A percentile compares a stretch with the other conserved stretches of the same genome.
phyloP scores from a whole-genome alignment of 2,797 vertebrate genomes.

The Leptoclinus maculatus region DNA sequence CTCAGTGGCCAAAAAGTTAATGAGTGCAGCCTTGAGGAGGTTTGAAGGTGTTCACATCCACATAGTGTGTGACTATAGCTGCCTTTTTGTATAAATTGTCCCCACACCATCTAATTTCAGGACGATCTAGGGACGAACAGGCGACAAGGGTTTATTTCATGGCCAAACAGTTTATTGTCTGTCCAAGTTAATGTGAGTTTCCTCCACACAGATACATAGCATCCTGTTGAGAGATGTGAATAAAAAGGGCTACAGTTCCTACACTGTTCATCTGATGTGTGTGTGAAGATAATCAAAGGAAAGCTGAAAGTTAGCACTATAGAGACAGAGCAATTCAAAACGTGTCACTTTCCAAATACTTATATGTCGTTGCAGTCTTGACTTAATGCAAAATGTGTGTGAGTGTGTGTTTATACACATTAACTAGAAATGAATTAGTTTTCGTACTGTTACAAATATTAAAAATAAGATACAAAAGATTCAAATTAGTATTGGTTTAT shows the following conservation, averaged over 20 bases:
- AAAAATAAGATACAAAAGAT: not conserved
- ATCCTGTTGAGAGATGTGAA: not conserved
- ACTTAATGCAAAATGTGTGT: not conserved
- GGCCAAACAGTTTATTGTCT: not conserved
- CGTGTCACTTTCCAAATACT: not conserved
- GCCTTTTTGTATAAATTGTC: not conserved
- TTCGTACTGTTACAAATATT: not conserved
- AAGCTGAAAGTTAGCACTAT: not conserved
- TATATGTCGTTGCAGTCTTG: not conserved
- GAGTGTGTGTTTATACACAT: not conserved
- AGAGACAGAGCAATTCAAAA: conserved; percentile 8
- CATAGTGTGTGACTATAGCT: too few relatives aligned
- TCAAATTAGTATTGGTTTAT: not conserved
- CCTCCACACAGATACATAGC: not conserved
- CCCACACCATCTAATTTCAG: not conserved
- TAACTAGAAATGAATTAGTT: too few relatives aligned
- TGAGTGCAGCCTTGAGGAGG: not conserved
- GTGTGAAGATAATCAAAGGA: not conserved
- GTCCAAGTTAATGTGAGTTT: not conserved
- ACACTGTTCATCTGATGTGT: not conserved
- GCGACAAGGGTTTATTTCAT: not conserved
- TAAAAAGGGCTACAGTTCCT: not conserved
- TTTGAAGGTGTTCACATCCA: not conserved
- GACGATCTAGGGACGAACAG: not conserved
- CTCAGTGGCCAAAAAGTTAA: not conserved